Conservation (phyloP, 2,888 invertebrate species). For the Cheilosia soror region DNA sequence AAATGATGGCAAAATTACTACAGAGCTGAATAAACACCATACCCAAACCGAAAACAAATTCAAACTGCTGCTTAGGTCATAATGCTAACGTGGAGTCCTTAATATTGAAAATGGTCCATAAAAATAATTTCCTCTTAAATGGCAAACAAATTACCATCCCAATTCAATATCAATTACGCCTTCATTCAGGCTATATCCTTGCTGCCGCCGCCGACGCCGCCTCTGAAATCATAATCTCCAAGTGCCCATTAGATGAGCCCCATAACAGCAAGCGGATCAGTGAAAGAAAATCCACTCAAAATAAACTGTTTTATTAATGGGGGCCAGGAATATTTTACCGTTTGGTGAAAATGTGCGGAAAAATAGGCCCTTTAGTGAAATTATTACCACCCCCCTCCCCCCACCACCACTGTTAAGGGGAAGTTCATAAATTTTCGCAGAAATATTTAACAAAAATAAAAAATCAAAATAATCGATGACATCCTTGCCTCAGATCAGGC, state of each 20-base stretch:
- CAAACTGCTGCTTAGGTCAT: too few relatives aligned
- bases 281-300: conserved; percentile 47
- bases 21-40: not conserved
- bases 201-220: not conserved
- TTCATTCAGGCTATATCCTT: conserved; percentile 7
- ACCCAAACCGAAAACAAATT: not conserved
- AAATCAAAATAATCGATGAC: conserved; percentile 3
- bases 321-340: conserved; percentile 32
- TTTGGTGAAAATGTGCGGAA: conserved; percentile 55
- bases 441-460: not conserved
- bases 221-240: conserved; percentile 24
- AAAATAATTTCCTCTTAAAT: conserved; percentile 8
- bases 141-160: conserved; percentile 6
- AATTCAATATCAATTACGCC: conserved; percentile 19
- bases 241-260: conserved; percentile 41
- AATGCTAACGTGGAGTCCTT: too few relatives aligned
- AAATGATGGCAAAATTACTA: not conserved
- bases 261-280: conserved; percentile 16
- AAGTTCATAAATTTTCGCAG: conserved; percentile 9
- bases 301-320: conserved; percentile 58
- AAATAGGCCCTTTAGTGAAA: conserved; percentile 31
- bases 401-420: too few relatives aligned
- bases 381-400: conserved; percentile 1
- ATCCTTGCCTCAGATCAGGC: conserved; percentile 14
- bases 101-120: conserved; percentile 3